A percentile compares a stretch with the other conserved stretches of the same genome.
Evolutionary conservation across 2,888 invertebrate genomes (phyloP).

Genomic region (Megalurothrips usitatus): DNA sequence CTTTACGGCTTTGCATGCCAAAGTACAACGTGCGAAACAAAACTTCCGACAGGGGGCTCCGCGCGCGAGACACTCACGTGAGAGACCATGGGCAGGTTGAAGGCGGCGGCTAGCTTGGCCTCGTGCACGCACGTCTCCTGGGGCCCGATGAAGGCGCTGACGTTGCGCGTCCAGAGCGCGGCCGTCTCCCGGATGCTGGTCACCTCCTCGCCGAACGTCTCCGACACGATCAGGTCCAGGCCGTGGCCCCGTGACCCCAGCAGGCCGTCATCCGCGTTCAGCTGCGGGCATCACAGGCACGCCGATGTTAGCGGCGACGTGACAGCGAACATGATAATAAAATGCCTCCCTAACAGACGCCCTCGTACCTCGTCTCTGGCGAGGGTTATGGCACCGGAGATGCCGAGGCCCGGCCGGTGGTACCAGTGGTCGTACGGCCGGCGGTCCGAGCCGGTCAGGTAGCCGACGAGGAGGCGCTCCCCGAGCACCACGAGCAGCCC

Average conservation of each 20-base stretch:
- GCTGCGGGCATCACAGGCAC: conserved; percentile 37
- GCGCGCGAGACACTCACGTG: conserved; percentile 65
- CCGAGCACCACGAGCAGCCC: conserved; percentile 42
- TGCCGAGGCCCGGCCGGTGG: conserved; percentile 66
- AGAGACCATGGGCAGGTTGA: conserved; percentile 93
- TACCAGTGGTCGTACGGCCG: conserved; percentile 73
- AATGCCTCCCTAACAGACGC: too few relatives aligned
- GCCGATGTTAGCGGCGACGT: too few relatives aligned
- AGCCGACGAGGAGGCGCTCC: conserved; percentile 72
- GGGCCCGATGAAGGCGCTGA: conserved; percentile 84
- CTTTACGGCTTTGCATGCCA: background rate
- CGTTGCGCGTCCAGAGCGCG: conserved; percentile 73
- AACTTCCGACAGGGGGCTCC: background rate
- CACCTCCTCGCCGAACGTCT: conserved; percentile 86
- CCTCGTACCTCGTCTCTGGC: conserved; percentile 70
- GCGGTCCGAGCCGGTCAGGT: conserved; percentile 78
- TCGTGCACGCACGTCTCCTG: conserved; percentile 90
- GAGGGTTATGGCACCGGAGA: conserved; percentile 79
- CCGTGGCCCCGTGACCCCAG: conserved; percentile 61
- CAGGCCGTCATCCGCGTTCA: conserved; percentile 38
- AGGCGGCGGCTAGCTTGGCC: conserved; percentile 87
- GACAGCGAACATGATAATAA: conserved; percentile 34
- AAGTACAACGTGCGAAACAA: too few relatives aligned
- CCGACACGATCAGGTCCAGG: conserved; percentile 75
- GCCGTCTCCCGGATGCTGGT: conserved; percentile 82